Conservation (phyloP, 2,888 invertebrate species). For the Polymixis flavicincta region DNA sequence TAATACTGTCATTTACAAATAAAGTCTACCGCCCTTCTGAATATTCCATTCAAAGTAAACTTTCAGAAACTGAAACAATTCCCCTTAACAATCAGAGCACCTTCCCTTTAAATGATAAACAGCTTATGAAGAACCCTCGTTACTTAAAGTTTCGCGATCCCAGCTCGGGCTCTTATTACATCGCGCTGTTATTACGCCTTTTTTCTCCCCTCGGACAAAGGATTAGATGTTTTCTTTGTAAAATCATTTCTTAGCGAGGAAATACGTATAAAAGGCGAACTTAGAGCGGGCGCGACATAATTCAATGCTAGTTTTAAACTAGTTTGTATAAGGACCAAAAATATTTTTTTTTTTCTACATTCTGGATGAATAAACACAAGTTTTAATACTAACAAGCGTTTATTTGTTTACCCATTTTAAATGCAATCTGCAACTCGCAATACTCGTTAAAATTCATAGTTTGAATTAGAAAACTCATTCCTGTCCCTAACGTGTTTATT, state of each 20-base stretch:
- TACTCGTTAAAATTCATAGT: conserved; percentile 60
- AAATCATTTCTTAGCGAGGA: conserved; percentile 54
- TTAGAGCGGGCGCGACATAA: neutral
- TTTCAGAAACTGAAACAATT: conserved; percentile 13
- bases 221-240: conserved; percentile 51
- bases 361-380: neutral
- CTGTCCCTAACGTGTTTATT: conserved; percentile 28
- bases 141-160: conserved; percentile 52
- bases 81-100: conserved; percentile 25
- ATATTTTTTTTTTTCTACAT: neutral
- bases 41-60: neutral
- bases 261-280: conserved; percentile 18
- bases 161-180: conserved; percentile 49
- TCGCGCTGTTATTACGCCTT: conserved; percentile 49
- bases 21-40: neutral
- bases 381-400: conserved; percentile 17
- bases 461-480: conserved; percentile 56
- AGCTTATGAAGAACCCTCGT: conserved; percentile 44
- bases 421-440: conserved; percentile 46
- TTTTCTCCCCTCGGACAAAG: conserved; percentile 54
- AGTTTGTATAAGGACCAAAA: neutral
- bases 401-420: conserved; percentile 30
- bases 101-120: conserved; percentile 56
- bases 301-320: conserved; percentile 1
- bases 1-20: neutral